Base-by-base conservation (phyloP, 2,888 invertebrate genomes). In the Pinctada fucata region DNA sequence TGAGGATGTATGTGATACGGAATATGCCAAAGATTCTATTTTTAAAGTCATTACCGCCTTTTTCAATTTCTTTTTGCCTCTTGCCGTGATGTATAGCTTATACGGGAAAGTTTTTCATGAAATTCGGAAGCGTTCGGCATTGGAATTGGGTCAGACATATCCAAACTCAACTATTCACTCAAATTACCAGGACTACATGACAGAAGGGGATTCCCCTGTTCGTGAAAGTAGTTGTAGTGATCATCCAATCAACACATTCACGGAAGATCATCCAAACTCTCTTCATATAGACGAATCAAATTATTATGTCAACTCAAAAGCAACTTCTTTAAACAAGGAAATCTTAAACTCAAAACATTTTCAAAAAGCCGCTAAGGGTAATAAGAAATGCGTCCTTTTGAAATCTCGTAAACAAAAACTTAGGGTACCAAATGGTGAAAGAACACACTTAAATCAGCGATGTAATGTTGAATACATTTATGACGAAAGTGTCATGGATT, bases 61-160 rank as follows among this genome's bases (percentile, higher is more conserved):
- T 51, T 91, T 93, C 76, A 94, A 94, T 87, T 94, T 93, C 84
- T 94, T 93, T 86, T 89, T 94, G n/a, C 94, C 94, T 0, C 89
- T 94, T 31, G 87, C 92, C 4, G 87, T 93, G n/a, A 94, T 94
- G 93, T 93, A 93, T 78, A 87, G 85, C 66, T 86, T 94, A 6
- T 94, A 94, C 84, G 92, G 90, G 49, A 91, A 92, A 83, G 93
- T 94, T 72, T 94, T 93, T 85, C 88, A 91, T 80, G 93, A 93
- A 82, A 94, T 94, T 49, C 89, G 93, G 68, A 92, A 93, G 79
- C 86, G 94, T 2, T 93, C 93, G 0, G 89, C 90, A 80, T 86
- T 92, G 75, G 91, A 92, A 80, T 80, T 91, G 45, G 92, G 92
- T 2, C 91, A 91, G 80, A 80, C 89, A 65, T 77, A 77, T 45